Percentiles rank a stretch among this genome's conserved stretches.
Evolutionary conservation across 2,113 vertebrate genomes (phyloP).

Genomic region (Strix aluco): DNA sequence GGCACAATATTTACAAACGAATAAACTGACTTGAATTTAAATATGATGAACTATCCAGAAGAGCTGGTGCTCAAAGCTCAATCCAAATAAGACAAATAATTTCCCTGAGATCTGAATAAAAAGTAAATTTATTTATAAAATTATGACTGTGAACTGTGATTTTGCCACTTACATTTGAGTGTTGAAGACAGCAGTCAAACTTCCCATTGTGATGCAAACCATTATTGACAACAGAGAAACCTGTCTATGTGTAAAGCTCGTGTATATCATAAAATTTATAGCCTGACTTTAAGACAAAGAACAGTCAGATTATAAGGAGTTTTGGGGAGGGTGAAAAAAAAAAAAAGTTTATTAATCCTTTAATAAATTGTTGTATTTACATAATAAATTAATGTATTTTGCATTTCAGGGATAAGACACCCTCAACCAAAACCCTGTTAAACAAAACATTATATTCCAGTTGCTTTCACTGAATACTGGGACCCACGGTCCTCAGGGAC

Average conservation of each 20-base stretch:
- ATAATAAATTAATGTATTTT: neutral
- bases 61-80: neutral
- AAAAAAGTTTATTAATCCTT: neutral
- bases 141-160: neutral
- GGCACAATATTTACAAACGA: neutral
- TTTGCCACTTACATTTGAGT: neutral
- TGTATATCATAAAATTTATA: neutral
- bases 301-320: neutral
- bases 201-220: neutral
- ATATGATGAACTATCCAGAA: neutral
- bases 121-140: conserved; percentile 14
- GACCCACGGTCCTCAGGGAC: neutral
- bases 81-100: neutral
- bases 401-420: neutral
- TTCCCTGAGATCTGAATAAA: neutral
- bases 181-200: conserved; percentile 4
- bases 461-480: neutral
- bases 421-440: neutral
- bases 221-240: neutral
- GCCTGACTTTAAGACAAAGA: neutral
- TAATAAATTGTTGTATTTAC: too few species aligned
- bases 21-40: conserved; percentile 2
- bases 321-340: neutral
- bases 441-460: neutral
- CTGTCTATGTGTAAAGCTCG: neutral